phyloP scores from a whole-genome alignment of 2,888 invertebrate genomes.

The Lutraria lutraria region DNA sequence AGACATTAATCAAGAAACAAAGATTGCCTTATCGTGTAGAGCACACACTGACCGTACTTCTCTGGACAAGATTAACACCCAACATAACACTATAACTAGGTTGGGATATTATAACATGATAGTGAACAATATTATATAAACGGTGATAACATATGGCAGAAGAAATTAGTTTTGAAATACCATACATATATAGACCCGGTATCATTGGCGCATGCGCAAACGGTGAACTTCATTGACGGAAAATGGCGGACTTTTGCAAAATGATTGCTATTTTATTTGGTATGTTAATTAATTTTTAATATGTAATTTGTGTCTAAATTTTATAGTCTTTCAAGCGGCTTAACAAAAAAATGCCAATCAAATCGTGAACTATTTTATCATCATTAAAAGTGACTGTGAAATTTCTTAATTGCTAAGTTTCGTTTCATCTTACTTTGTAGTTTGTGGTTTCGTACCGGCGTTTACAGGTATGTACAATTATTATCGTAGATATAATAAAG shows the following conservation, averaged over 20 bases:
- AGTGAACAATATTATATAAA: conserved; percentile 33
- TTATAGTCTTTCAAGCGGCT: neutral
- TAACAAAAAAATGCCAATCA: conserved; percentile 10
- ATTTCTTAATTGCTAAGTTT: conserved; percentile 5
- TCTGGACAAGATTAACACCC: conserved; percentile 43
- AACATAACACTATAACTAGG: conserved; percentile 59
- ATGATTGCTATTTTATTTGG: conserved; percentile 16
- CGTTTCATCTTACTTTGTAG: neutral
- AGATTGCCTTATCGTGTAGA: conserved; percentile 28
- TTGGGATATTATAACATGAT: conserved; percentile 58
- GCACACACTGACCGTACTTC: conserved; percentile 15
- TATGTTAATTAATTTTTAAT: neutral
- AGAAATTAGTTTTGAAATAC: conserved; percentile 26
- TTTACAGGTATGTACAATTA: neutral
- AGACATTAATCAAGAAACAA: conserved; percentile 2
- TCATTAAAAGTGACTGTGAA: neutral
- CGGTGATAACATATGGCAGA: conserved; percentile 43
- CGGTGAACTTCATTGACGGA: neutral
- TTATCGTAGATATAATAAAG: neutral
- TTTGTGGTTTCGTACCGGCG: neutral
- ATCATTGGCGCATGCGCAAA: conserved; percentile 27
- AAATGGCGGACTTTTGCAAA: conserved; percentile 39
- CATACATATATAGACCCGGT: conserved; percentile 12
- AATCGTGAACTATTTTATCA: neutral
- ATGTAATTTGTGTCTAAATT: neutral